Conservation (phyloP, 2,113 vertebrate genomes). For the Tonatia bakeri region DNA sequence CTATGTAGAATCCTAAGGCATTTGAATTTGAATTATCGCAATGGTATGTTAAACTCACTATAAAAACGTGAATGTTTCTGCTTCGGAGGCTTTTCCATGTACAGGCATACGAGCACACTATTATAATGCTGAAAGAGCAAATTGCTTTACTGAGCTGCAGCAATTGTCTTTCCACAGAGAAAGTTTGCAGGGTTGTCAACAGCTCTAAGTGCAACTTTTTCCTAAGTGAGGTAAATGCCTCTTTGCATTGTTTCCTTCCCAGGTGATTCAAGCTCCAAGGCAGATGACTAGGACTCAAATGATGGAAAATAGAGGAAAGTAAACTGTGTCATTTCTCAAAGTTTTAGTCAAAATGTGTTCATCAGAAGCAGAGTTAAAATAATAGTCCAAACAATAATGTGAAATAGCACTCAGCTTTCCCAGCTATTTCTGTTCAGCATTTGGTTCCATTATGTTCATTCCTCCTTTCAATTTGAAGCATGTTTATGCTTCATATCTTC, state of each 20-base stretch:
- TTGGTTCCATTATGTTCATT: background rate
- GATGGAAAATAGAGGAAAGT: background rate
- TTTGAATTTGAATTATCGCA: conserved; percentile 21
- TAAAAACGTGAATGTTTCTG: conserved; percentile 33
- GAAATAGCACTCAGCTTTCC: background rate
- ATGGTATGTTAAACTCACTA: conserved; percentile 40
- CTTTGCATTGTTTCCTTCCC: conserved; percentile 14
- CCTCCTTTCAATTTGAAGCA: background rate
- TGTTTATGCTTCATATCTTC: conserved; percentile 24
- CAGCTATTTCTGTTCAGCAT: background rate
- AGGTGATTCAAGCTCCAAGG: background rate
- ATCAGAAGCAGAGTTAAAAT: conserved; percentile 34
- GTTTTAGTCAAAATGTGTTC: conserved; percentile 22
- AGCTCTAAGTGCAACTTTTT: background rate
- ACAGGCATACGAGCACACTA: background rate
- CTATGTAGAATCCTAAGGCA: background rate
- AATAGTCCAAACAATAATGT: conserved; percentile 28
- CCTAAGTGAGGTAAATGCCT: background rate
- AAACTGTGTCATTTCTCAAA: conserved; percentile 39
- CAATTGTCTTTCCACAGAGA: background rate
- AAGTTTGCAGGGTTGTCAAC: background rate
- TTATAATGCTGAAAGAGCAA: background rate
- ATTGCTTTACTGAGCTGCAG: background rate
- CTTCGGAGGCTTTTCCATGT: background rate
- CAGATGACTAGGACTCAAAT: conserved; percentile 28